A percentile compares a stretch with the other conserved stretches of the same genome.
Conservation (phyloP, 2,888 invertebrate genomes). For the Melanostoma scalare region DNA sequence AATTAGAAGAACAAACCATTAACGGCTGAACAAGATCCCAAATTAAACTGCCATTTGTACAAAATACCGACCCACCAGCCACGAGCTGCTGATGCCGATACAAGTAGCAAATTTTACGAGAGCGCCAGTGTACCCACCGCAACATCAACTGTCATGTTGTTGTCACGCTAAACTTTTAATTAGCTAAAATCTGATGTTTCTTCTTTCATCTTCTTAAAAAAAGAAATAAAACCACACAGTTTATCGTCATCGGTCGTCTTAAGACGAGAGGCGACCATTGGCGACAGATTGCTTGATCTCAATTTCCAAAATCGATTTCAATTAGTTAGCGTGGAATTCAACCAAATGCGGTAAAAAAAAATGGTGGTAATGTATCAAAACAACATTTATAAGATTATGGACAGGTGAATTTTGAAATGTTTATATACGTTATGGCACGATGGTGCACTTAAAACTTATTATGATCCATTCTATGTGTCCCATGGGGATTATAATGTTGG, state of each 20-base stretch:
- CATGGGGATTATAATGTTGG: slow-evolving; percentile 47
- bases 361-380: slow-evolving; percentile 61
- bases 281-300: slow-evolving; percentile 70
- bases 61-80: slow-evolving; percentile 48
- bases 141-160: slow-evolving; percentile 38
- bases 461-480: slow-evolving; percentile 61
- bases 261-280: slow-evolving; percentile 36
- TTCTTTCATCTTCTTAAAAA: slow-evolving; percentile 40
- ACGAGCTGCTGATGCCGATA: slow-evolving; percentile 33
- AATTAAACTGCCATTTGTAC: slow-evolving; percentile 52
- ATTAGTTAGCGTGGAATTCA: slow-evolving; percentile 72
- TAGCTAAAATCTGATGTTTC: slow-evolving; percentile 50
- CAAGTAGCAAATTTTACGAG: slow-evolving; percentile 15
- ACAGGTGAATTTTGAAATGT: slow-evolving; percentile 67
- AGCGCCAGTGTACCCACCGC: slow-evolving; percentile 43
- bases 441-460: slow-evolving; percentile 45
- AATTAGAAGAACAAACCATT: slow-evolving; percentile 30
- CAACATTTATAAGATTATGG: slow-evolving; percentile 52
- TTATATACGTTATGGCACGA: slow-evolving; percentile 45
- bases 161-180: slow-evolving; percentile 68
- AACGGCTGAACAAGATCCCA: slow-evolving; percentile 51
- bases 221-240: too few species aligned
- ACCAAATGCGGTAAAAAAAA: slow-evolving; percentile 46
- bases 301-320: slow-evolving; percentile 70
- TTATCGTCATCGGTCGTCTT: slow-evolving; percentile 2